A percentile compares a stretch with the other conserved stretches of the same genome.
Conservation (phyloP, 2,113 vertebrate genomes). For the Zeus faber region DNA sequence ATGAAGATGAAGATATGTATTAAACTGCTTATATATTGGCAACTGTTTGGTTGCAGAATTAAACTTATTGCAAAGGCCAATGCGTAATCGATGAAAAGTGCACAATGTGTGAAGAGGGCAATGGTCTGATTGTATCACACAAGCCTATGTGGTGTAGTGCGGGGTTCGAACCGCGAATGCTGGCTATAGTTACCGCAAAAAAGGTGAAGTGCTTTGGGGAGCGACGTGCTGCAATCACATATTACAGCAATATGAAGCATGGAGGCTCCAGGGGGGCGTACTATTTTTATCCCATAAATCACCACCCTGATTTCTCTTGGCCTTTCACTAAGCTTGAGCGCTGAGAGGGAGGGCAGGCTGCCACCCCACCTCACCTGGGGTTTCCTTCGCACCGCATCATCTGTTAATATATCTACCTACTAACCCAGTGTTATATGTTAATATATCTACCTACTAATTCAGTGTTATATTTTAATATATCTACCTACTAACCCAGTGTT, state of each 20-base stretch:
- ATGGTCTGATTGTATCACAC: no score
- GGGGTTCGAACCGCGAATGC: no score
- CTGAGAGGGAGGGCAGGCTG: conserved; percentile 54
- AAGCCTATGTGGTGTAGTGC: no score
- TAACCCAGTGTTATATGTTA: conserved; percentile 24
- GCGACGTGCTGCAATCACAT: conserved; percentile 42
- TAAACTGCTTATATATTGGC: no score
- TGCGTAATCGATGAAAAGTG: no score
- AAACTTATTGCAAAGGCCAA: no score
- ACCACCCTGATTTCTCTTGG: conserved; percentile 58
- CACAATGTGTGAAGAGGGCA: no score
- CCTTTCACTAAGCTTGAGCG: conserved; percentile 67
- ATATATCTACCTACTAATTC: conserved; percentile 46
- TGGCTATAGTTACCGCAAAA: conserved; percentile 11
- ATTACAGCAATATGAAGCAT: conserved; percentile 38
- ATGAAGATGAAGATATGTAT: no score
- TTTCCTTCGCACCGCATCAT: conserved; percentile 47
- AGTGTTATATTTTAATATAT: no score
- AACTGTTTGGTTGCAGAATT: no score
- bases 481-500: no score
- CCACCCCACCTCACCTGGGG: conserved; percentile 47
- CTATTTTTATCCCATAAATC: conserved; percentile 68
- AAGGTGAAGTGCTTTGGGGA: conserved; percentile 13
- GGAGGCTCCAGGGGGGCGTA: conserved; percentile 23
- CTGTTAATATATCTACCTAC: no score